Evolutionary conservation across 2,797 vertebrate genomes (phyloP), one percentile per base, ranked within the genome.

Genomic region (Botia kubotai): DNA sequence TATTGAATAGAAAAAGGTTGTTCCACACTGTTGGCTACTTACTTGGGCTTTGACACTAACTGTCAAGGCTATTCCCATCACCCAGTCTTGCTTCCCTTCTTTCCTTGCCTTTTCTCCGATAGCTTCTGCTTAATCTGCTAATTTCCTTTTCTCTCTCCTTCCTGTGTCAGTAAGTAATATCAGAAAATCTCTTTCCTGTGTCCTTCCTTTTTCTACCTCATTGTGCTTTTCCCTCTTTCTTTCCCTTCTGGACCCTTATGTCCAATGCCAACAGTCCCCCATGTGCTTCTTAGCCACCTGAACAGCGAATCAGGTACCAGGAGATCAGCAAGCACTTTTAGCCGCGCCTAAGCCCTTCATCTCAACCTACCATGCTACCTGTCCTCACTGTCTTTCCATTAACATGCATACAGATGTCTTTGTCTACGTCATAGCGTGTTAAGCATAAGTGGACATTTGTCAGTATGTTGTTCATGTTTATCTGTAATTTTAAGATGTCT

Each of bases 281-380:
- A 91, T 88, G 88, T 91, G 89, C 84, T 90, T 16, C 91, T 95
- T 94, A 96, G 93, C 92, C 95, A 94, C 88, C 89, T 96, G 92
- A 96, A 93, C 95, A 93, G 90, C 94, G 94, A 96, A 95, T 95
- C 96, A 96, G 96, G 96, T 97, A 97, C 91, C 93, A 87, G 89
- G 90, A 91, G 81, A 86, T 87, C 52, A 84, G 80, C 60, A 77
- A 76, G 73, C 85, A 71, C 84, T 72, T 86, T 69, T 67, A 68
- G 82, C 78, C 82, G 50, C 23, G 55, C 70, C 76, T 75, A 33
- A 82, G 67, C 50, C 63, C 33, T 21, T 68, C 80, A 69, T 71
- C 71, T 53, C n/a, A 67, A 65, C 65, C 62, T 68, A 23, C 69
- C 68, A 23, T 65, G 39, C 58, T 74, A 69, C 57, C 23, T 72